phyloP scores from a whole-genome alignment of 2,113 vertebrate species.

The Sula dactylatra region DNA sequence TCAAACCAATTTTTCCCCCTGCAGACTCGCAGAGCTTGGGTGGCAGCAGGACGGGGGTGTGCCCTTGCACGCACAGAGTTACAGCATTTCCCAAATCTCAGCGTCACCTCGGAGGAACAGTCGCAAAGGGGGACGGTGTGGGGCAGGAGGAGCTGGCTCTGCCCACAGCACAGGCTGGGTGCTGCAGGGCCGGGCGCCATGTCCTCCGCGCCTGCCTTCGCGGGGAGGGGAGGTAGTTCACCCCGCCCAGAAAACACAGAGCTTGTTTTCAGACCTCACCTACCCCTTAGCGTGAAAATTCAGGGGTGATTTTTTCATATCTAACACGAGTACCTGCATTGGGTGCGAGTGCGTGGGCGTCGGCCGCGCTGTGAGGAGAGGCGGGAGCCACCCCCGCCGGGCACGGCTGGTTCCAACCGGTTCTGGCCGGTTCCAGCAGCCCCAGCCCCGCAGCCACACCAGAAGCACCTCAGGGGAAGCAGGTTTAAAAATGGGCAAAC shows the following conservation, averaged over 20 bases:
- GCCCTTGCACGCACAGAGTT: background rate
- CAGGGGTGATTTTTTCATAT: background rate
- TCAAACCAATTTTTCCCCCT: background rate
- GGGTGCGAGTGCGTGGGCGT: fast-evolving
- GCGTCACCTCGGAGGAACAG: background rate
- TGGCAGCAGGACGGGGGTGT: fast-evolving
- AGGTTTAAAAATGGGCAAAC: background rate
- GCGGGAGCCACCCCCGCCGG: fast-evolving
- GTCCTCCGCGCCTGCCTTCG: background rate
- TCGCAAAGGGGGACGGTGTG: fast-evolving
- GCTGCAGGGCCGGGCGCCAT: fast-evolving
- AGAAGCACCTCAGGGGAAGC: background rate
- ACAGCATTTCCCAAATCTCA: background rate
- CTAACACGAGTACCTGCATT: background rate
- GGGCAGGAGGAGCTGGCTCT: background rate
- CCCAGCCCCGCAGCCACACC: background rate
- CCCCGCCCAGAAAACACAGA: fast-evolving
- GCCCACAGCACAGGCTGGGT: background rate
- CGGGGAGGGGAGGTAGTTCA: background rate
- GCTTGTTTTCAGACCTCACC: background rate
- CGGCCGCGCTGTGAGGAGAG: fast-evolving
- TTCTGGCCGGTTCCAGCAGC: fast-evolving
- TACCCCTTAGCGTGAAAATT: background rate
- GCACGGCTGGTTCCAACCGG: background rate
- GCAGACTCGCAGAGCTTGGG: background rate